Conservation (phyloP, 2,113 vertebrate species). For the Cyanoderma ruficeps region DNA sequence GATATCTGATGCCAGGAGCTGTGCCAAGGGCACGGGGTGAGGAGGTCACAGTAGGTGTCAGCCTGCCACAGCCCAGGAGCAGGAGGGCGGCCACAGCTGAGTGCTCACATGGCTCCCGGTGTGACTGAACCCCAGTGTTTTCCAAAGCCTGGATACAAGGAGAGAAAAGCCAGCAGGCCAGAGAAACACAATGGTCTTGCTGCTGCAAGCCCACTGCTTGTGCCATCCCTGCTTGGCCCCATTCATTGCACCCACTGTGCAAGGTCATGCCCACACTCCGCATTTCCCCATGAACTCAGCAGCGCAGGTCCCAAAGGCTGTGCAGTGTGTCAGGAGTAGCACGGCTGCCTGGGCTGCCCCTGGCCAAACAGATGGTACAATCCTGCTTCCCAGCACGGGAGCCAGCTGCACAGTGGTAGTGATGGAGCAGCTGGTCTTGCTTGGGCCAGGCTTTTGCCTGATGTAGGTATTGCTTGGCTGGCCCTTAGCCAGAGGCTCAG, state of each 20-base stretch:
- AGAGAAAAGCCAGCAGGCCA: neutral
- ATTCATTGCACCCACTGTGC: neutral
- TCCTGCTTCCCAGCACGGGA: accelerated
- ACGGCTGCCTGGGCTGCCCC: neutral
- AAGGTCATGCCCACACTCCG: accelerated
- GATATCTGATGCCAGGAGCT: conserved; percentile 19
- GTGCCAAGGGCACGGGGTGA: conserved; percentile 22
- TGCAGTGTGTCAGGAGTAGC: neutral
- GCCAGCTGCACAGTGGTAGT: neutral
- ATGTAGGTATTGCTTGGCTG: neutral
- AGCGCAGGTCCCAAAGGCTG: neutral
- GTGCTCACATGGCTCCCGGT: neutral
- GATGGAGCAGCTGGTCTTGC: neutral
- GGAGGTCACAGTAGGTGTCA: conserved; percentile 39
- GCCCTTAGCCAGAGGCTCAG: neutral
- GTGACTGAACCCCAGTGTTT: neutral
- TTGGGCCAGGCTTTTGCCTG: neutral
- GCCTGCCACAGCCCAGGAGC: neutral
- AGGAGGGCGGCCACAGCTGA: neutral
- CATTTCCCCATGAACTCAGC: neutral
- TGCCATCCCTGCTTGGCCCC: accelerated
- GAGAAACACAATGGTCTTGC: neutral
- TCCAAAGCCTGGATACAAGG: neutral
- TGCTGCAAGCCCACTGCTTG: neutral
- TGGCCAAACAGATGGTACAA: neutral